phyloP scores from a whole-genome alignment of 2,113 vertebrate species.

The Esox niger region DNA sequence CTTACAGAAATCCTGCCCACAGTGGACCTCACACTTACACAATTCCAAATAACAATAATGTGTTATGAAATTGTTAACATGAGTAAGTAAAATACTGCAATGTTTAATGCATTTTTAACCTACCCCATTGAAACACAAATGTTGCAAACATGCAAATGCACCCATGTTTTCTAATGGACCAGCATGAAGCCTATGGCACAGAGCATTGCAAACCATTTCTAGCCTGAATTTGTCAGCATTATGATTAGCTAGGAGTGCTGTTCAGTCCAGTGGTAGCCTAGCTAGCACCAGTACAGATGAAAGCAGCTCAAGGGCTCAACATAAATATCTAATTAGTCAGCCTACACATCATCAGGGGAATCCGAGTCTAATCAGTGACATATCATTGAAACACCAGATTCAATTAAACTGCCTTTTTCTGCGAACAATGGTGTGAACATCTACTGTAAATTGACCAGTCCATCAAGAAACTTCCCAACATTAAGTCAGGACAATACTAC shows the following conservation, averaged over 20 bases:
- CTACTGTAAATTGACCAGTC: conserved; percentile 17
- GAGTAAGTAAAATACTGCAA: conserved; percentile 12
- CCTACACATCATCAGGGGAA: conserved; percentile 56
- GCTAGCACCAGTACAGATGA: conserved; percentile 34
- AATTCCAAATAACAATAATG: conserved; percentile 8
- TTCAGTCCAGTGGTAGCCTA: conserved; percentile 33
- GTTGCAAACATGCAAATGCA: background rate
- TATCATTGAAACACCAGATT: conserved; percentile 33
- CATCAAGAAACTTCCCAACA: conserved; percentile 23
- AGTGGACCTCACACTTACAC: conserved; percentile 26
- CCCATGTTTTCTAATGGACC: background rate
- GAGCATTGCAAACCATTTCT: conserved; percentile 46
- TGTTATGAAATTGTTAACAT: conserved; percentile 1
- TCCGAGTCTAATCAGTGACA: conserved; percentile 58
- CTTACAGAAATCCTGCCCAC: conserved; percentile 31
- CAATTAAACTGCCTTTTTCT: conserved; percentile 39
- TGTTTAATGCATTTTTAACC: background rate
- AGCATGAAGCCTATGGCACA: background rate
- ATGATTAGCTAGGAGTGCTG: conserved; percentile 57
- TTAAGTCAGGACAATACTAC: conserved; percentile 25
- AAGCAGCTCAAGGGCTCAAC: conserved; percentile 53
- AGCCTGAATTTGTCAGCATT: conserved; percentile 44
- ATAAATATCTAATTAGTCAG: conserved; percentile 48
- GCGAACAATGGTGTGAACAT: conserved; percentile 2
- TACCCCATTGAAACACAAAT: background rate